Conservation (phyloP, 2,888 invertebrate genomes). For the Clanis bilineata region DNA sequence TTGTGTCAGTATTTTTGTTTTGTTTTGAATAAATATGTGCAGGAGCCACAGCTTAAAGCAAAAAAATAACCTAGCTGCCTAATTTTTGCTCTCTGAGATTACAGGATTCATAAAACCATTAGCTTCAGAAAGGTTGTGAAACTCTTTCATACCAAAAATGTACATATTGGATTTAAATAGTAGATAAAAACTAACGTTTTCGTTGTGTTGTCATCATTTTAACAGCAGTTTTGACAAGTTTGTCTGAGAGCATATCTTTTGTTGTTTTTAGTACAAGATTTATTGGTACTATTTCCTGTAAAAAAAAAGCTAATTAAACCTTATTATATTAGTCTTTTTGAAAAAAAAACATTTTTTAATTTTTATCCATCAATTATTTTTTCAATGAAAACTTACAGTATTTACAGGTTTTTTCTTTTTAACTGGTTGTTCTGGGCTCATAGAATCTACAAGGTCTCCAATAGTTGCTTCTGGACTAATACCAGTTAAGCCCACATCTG, state of each 20-base stretch:
- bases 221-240: slow-evolving; percentile 77
- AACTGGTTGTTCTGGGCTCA: slow-evolving; percentile 63
- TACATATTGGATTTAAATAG: background rate
- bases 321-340: too few relatives aligned
- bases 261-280: slow-evolving; percentile 84
- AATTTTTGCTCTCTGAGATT: too few relatives aligned
- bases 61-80: too few relatives aligned
- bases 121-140: too few relatives aligned
- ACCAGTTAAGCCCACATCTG: slow-evolving; percentile 80
- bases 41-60: too few relatives aligned
- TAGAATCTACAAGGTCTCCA: slow-evolving; percentile 74
- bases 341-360: too few relatives aligned
- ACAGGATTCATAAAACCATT: too few relatives aligned
- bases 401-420: slow-evolving; percentile 70
- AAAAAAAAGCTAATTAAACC: slow-evolving; percentile 25
- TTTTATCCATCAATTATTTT: too few relatives aligned
- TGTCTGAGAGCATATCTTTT: slow-evolving; percentile 79
- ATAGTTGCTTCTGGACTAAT: slow-evolving; percentile 76
- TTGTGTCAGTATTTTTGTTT: too few relatives aligned
- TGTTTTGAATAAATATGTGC: too few relatives aligned
- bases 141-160: too few relatives aligned
- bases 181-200: slow-evolving; percentile 79
- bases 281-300: slow-evolving; percentile 83
- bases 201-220: slow-evolving; percentile 83
- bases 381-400: slow-evolving; percentile 51